Conservation (phyloP, 2,113 vertebrate species). For the Narcine bancroftii region DNA sequence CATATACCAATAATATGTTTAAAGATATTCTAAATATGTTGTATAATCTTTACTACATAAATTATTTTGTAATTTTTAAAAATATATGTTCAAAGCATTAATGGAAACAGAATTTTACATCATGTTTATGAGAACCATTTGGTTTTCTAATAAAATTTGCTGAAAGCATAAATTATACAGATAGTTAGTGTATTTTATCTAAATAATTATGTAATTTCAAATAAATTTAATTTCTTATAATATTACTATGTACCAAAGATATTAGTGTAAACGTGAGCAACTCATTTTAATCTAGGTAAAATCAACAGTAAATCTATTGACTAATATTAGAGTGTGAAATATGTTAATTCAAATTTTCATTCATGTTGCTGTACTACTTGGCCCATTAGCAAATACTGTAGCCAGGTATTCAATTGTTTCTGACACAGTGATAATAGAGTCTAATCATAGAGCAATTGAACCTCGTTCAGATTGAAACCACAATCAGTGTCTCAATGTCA, state of each 20-base stretch:
- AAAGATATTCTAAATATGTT: background rate
- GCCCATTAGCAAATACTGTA: background rate
- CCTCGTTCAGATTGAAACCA: background rate
- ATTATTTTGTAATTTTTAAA: background rate
- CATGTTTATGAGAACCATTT: background rate
- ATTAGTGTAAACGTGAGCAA: background rate
- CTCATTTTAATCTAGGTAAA: constrained; percentile 26
- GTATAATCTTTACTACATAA: background rate
- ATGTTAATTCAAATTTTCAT: background rate
- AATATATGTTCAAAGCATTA: background rate
- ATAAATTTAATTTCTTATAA: background rate
- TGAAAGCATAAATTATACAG: background rate
- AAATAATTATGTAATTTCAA: background rate
- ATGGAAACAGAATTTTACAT: background rate
- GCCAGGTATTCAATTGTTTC: background rate
- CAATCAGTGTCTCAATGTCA: background rate
- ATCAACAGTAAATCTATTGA: constrained; percentile 9
- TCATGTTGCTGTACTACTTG: background rate
- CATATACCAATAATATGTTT: background rate
- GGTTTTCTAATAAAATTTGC: background rate
- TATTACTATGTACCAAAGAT: background rate
- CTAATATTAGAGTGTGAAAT: background rate
- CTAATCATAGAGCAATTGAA: background rate
- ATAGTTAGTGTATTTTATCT: background rate
- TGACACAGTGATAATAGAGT: background rate